Base-by-base conservation (phyloP, 2,888 invertebrate species). In the Agrotis puta region DNA sequence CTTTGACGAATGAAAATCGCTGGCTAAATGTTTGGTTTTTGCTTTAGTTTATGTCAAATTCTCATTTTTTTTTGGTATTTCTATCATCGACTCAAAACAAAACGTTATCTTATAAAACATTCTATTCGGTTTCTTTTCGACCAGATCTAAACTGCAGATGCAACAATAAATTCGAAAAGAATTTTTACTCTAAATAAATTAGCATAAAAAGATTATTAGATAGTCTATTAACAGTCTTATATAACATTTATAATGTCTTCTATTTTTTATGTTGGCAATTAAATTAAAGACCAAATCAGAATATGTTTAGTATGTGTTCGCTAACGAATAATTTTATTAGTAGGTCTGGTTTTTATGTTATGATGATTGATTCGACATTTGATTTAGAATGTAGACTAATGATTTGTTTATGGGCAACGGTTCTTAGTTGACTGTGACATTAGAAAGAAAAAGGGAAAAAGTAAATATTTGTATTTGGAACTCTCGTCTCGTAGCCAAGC, bases 191-290 rank as follows among this genome's bases (percentile, higher is more conserved):
- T 56, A 53, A 63, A 66, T 71, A 65, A 77, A 77, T 77, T 56
- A 57, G 67, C 77, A 33, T 24, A 18, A 24, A 61, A 62, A 54
- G 24, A 63, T 59, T 51, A 63, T 58, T 45, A 59, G 22, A 27
- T 24, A 7, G 58, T 59, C 64, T 58, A 67, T 51, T n/a, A 64
- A 65, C 3, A 57, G 59, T 20, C 22, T 62, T 68, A 56, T 70
- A 50, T 48, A 48, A 70, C 47, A 76, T 77, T 75, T 57, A 73
- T 70, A 70, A 50, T 63, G 47, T 45, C 43, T 27, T n/a, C n/a
- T 56, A 39, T 68, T 61, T 76, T 80, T 82, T 76, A 84, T 76
- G 74, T 64, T 68, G n/a, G 62, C 76, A 78, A 79, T 81, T 27
- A 81, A 84, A 77, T 71, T 70, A 53, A 61, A 54, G 57, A 54